phyloP scores from a whole-genome alignment of 1,140 invertebrate genomes.

The Atta cephalotes region DNA sequence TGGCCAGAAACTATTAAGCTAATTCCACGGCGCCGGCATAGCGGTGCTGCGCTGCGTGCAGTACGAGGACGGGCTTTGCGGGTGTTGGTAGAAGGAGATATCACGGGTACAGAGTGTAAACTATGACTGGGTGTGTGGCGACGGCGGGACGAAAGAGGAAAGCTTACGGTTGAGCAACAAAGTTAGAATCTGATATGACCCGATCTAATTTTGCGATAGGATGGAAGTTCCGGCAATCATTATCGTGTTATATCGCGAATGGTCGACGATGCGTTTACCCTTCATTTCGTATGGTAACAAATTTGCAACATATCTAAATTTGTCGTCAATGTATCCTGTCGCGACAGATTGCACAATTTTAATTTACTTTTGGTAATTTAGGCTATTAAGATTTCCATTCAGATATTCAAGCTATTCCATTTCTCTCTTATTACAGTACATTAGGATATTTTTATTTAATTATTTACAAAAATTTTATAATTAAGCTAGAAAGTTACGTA shows the following conservation, averaged over 20 bases:
- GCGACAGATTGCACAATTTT: slow-evolving; percentile 7
- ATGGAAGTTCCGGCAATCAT: slow-evolving; percentile 74
- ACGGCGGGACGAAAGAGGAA: slow-evolving; percentile 54
- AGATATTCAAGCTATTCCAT: neutral
- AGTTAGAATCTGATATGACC: slow-evolving; percentile 75
- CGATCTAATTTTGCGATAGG: slow-evolving; percentile 76
- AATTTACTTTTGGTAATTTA: neutral
- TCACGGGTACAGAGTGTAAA: slow-evolving; percentile 61
- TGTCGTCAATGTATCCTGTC: slow-evolving; percentile 18
- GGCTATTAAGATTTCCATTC: neutral
- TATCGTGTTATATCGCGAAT: slow-evolving; percentile 73
- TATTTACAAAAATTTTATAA: neutral
- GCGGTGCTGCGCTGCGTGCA: slow-evolving; percentile 23
- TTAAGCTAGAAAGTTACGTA: neutral
- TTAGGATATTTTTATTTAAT: neutral
- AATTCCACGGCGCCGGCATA: slow-evolving; percentile 58
- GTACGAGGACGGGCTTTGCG: slow-evolving; percentile 25
- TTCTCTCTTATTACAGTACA: neutral
- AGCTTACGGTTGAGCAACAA: slow-evolving; percentile 70
- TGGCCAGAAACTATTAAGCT: slow-evolving; percentile 74
- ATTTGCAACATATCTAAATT: slow-evolving; percentile 41
- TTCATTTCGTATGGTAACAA: slow-evolving; percentile 47
- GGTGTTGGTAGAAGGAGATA: slow-evolving; percentile 63
- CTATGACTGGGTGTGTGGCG: slow-evolving; percentile 52
- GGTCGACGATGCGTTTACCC: slow-evolving; percentile 53